Base-by-base conservation (phyloP, 2,888 invertebrate species). In the Ischnus inquisitorius region DNA sequence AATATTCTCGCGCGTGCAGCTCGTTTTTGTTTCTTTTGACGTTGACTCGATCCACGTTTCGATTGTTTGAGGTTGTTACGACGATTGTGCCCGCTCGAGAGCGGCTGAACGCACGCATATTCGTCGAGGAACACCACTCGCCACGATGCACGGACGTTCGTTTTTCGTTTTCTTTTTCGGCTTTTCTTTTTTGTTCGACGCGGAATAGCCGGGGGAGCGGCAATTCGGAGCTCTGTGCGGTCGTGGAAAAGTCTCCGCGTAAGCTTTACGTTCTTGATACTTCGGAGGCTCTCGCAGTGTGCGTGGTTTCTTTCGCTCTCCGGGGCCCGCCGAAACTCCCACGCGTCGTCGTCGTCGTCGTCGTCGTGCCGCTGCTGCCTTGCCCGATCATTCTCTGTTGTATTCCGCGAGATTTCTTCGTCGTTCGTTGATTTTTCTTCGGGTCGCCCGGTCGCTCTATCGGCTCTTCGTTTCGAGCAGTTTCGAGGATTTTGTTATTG, bases 331-430 rank as follows among this genome's bases (percentile, higher is more conserved):
- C 34, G 46, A 84, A 65, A 89, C 91, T 89, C 91, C 91, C 90
- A 91, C 91, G 91, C 91, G 88, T 86, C 75, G 79, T 82, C 84
- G 79, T 82, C 69, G 41, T 72, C 34, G 34, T 34, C 34, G 34
- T 34, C 34, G 34, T 34, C 8, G 34, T 34, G 1, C 34, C 57
- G 25, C 25, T 22, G 12, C 57, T 57, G 22, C 19, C 57, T n/a
- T 57, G 57, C 22, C 57, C 10, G 57, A 19, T 57, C 25, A 12
- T 34, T 34, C 34, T 34, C 25, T 25, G 57, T 10, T 57, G 54
- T 19, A 54, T 19, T 54, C 54, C 19, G 54, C 54, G 54, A 54
- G 54, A 54, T 19, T 34, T 54, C 57, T 6, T 19, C 25, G 57
- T 22, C 57, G 57, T 57, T 57, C 10, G 57, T 57, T 3, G 25